These are phyloP conservation scores for Phalangium opilio DNA, from an alignment of 2,888 invertebrate species.

Conservation along the genomic window DNA sequence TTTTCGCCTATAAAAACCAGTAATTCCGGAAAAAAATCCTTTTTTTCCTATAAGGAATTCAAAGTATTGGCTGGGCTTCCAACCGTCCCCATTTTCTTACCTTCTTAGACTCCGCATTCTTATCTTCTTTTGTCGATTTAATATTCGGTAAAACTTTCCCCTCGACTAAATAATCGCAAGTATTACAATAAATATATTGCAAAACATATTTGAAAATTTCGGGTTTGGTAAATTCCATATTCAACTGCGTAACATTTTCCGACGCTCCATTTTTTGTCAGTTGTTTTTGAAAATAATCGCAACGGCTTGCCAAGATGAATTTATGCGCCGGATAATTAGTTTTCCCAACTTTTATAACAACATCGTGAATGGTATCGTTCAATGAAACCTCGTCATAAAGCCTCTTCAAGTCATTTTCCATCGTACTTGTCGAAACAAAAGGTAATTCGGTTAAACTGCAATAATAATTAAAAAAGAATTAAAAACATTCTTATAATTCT, in stretches of 20 bases:
- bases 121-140: too few relatives aligned
- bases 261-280: conserved; percentile 27
- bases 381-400: conserved; percentile 47
- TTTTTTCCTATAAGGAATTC: too few relatives aligned
- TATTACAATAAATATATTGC: conserved; percentile 50
- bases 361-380: conserved; percentile 54
- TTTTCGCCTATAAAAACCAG: too few relatives aligned
- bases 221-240: conserved; percentile 41
- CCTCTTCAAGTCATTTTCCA: conserved; percentile 39
- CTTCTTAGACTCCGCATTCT: too few relatives aligned
- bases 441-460: conserved; percentile 29
- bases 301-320: conserved; percentile 49
- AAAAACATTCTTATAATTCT: not conserved
- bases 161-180: conserved; percentile 43
- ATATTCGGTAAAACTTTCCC: conserved; percentile 25
- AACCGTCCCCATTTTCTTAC: too few relatives aligned
- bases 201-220: conserved; percentile 57
- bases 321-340: conserved; percentile 52
- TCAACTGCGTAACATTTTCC: conserved; percentile 29
- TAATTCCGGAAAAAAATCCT: too few relatives aligned
- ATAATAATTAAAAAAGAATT: conserved; percentile 3
- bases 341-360: conserved; percentile 45
- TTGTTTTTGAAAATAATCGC: conserved; percentile 44
- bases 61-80: too few relatives aligned
- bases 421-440: conserved; percentile 28